A percentile compares a stretch with the other conserved stretches of the same genome.
Conservation (phyloP, 2,113 vertebrate genomes). For the Ammodytes dubius region DNA sequence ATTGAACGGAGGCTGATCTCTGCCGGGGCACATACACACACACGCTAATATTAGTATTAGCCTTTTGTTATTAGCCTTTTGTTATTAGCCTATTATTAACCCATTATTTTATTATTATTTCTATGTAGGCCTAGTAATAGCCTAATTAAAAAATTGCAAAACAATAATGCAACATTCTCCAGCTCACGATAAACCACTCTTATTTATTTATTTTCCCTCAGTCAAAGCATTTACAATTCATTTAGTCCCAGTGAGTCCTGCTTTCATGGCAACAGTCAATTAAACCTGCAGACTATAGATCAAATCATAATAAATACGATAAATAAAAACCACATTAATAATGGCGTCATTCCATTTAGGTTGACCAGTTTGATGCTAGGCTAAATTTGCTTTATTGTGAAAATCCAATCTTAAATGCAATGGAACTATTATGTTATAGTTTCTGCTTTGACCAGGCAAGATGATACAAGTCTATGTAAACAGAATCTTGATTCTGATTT, state of each 20-base stretch:
- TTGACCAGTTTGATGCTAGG: background rate
- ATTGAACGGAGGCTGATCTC: constrained; percentile 66
- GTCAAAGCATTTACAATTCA: background rate
- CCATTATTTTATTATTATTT: background rate
- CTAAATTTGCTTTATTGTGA: background rate
- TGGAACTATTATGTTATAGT: too few relatives aligned
- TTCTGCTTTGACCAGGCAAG: too few relatives aligned
- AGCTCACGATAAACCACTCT: background rate
- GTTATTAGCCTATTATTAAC: background rate
- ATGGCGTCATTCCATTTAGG: constrained; percentile 1
- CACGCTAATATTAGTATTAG: constrained; percentile 21
- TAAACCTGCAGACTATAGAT: background rate
- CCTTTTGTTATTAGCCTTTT: background rate
- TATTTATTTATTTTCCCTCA: background rate
- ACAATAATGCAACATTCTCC: too few relatives aligned
- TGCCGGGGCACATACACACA: constrained; percentile 61
- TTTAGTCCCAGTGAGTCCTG: background rate
- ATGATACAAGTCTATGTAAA: too few relatives aligned
- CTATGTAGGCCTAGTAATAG: background rate
- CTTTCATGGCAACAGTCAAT: constrained; percentile 26
- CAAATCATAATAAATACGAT: background rate
- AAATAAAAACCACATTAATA: constrained; percentile 1
- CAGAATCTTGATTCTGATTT: too few relatives aligned
- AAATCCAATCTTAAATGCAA: background rate
- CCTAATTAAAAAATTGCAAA: too few relatives aligned